Evolutionary conservation across 2,797 vertebrate species (phyloP).

Genomic region (Xenentodon cancila): DNA sequence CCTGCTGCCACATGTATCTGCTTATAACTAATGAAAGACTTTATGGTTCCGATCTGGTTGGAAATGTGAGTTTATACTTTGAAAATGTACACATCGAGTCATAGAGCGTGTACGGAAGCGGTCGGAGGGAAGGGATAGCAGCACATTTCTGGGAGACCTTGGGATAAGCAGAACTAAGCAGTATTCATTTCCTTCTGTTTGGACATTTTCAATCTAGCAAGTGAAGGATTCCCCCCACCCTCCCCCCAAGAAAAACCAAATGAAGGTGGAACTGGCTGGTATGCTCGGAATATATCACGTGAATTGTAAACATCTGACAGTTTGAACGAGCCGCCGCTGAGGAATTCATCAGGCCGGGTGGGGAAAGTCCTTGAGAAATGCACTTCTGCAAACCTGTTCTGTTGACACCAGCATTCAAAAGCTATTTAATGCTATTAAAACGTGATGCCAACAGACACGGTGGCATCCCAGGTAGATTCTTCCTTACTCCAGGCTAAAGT

Average conservation of each 20-base stretch:
- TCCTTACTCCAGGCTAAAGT: conserved; percentile 42
- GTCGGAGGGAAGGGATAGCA: conserved; percentile 26
- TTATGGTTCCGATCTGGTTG: conserved; percentile 39
- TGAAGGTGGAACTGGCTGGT: conserved; percentile 16
- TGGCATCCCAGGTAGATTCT: conserved; percentile 45
- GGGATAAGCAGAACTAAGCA: conserved; percentile 19
- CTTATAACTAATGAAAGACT: conserved; percentile 14
- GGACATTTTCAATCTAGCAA: conserved; percentile 2
- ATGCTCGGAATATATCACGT: conserved; percentile 2
- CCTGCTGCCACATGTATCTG: conserved; percentile 22
- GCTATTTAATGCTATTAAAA: conserved; percentile 26
- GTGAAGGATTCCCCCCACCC: neutral
- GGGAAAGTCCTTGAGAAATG: conserved; percentile 61
- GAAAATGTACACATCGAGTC: conserved; percentile 37
- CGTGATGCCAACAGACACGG: conserved; percentile 21
- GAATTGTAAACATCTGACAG: conserved; percentile 8
- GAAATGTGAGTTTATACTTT: conserved; percentile 35
- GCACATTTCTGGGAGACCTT: conserved; percentile 55
- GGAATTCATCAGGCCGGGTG: conserved; percentile 47
- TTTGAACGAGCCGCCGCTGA: neutral
- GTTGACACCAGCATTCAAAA: conserved; percentile 54
- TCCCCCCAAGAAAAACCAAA: neutral
- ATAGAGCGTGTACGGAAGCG: conserved; percentile 12
- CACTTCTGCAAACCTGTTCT: conserved; percentile 66
- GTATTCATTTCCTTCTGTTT: conserved; percentile 35